Evolutionary conservation across 2,113 vertebrate genomes (phyloP), one percentile per base, ranked within the genome.

Genomic region (Ploceus nigricollis): DNA sequence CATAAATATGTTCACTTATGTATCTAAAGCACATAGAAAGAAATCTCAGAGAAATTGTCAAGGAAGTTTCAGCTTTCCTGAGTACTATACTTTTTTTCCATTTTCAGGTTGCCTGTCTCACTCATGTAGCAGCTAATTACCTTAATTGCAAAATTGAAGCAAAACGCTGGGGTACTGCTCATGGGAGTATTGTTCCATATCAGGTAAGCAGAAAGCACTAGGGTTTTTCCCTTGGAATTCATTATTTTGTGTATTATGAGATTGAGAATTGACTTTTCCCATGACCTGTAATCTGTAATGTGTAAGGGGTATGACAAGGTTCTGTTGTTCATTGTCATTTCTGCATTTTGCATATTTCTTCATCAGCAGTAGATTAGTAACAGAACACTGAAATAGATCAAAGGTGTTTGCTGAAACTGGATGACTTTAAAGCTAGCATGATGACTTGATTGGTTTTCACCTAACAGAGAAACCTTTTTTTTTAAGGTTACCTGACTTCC

Each of bases 151-250:
- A 97, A 90, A 95, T 97, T 47, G 98, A 99, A 96, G 98, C 97
- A 12, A 97, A 96, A 70, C 97, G 98, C 39, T 99, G 98, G 98
- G 98, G 98, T 63, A 98, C 98, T 24, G 99, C 98, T 61, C 99
- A 99, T 37, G 98, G 98, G 64, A 99, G 98, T 92, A 98, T 99
- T 90, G 98, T 99, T 90, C 99, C 99, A 3, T 99, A 99, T 87
- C 98, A 99, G 98, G 98, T 99, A 97, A 95, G 97, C 50, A 53
- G 72, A 90, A 61, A 77, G 8, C 15, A 42, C 61, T 23, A 45
- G 4, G 3, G 0, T 31, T 57, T 56, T 73, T 4, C 53, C 87
- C 11, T 56, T 84, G 12, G 33, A 89, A 54, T 92, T 76, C 40
- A 17, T 45, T 53, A 28, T 71, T 96, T 93, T 94, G 22, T 75